phyloP scores from a whole-genome alignment of 1,140 invertebrate species.

The Doryteuthis pealeii region DNA sequence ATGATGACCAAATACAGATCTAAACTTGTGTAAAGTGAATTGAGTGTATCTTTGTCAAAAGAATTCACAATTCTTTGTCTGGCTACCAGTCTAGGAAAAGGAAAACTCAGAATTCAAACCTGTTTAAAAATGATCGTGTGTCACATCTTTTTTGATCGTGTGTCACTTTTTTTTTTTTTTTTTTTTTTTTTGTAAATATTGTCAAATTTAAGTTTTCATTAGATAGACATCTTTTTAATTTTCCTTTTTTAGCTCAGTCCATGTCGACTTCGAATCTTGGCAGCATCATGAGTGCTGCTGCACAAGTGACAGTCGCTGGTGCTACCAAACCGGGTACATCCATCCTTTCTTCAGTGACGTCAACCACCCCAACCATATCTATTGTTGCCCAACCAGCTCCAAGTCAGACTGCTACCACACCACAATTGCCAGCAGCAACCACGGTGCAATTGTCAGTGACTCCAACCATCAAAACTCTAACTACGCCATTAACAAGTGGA shows the following conservation, averaged over 20 bases:
- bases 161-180: too few relatives aligned
- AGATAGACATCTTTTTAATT: neutral
- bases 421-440: conserved; percentile 32
- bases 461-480: neutral
- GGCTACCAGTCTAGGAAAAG: too few relatives aligned
- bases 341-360: conserved; percentile 26
- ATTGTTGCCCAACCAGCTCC: conserved; percentile 46
- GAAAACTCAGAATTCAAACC: too few relatives aligned
- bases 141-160: too few relatives aligned
- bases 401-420: conserved; percentile 32
- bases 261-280: neutral
- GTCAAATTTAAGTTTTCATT: neutral
- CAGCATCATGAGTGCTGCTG: conserved; percentile 15
- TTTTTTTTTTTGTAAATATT: neutral
- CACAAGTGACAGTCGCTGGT: conserved; percentile 1
- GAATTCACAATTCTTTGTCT: too few relatives aligned
- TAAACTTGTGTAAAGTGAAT: too few relatives aligned
- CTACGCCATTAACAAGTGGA: neutral
- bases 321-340: conserved; percentile 15
- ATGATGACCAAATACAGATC: too few relatives aligned
- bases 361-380: conserved; percentile 44
- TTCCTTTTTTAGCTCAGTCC: conserved; percentile 11
- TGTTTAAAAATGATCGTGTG: too few relatives aligned
- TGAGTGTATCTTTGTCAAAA: too few relatives aligned
- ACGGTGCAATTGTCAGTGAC: conserved; percentile 2